These are phyloP conservation scores for Columbina picui DNA, from an alignment of 2,113 vertebrate species.

Conservation along the genomic window DNA sequence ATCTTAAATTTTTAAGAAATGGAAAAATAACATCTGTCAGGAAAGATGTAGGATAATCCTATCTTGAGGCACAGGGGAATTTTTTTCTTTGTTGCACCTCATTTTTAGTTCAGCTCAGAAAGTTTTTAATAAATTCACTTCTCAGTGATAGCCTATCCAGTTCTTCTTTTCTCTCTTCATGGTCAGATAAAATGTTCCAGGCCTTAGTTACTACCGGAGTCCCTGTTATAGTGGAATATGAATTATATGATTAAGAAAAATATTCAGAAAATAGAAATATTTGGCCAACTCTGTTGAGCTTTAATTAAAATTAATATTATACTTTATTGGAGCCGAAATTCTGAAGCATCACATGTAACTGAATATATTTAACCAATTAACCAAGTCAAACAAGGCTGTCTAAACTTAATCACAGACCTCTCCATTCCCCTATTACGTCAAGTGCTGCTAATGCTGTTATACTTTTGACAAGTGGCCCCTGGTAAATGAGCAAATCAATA, in stretches of 20 bases:
- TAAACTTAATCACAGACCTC: conserved; percentile 67
- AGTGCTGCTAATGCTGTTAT: conserved; percentile 54
- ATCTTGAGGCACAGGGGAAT: not conserved
- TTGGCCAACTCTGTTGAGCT: conserved; percentile 71
- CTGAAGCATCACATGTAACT: conserved; percentile 64
- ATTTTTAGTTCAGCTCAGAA: not conserved
- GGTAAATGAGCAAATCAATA: conserved; percentile 55
- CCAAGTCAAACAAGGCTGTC: conserved; percentile 70
- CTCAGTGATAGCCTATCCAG: not conserved
- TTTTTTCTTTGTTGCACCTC: not conserved
- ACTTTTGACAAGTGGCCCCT: conserved; percentile 63
- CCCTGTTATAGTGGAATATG: conserved; percentile 37
- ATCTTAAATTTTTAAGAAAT: not conserved
- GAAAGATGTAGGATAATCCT: not conserved
- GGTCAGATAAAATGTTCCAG: conserved; percentile 18
- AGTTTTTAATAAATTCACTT: not conserved
- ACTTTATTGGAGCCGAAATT: conserved; percentile 74
- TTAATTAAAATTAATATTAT: conserved; percentile 84
- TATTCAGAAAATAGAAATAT: conserved; percentile 77
- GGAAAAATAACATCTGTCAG: not conserved
- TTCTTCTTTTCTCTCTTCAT: not conserved
- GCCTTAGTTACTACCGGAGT: not conserved
- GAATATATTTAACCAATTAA: conserved; percentile 82
- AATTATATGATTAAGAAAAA: conserved; percentile 68
- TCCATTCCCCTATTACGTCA: conserved; percentile 55